These are phyloP conservation scores for Chaetodon trifasciatus DNA, from an alignment of 2,797 vertebrate species.

Conservation along the genomic window DNA sequence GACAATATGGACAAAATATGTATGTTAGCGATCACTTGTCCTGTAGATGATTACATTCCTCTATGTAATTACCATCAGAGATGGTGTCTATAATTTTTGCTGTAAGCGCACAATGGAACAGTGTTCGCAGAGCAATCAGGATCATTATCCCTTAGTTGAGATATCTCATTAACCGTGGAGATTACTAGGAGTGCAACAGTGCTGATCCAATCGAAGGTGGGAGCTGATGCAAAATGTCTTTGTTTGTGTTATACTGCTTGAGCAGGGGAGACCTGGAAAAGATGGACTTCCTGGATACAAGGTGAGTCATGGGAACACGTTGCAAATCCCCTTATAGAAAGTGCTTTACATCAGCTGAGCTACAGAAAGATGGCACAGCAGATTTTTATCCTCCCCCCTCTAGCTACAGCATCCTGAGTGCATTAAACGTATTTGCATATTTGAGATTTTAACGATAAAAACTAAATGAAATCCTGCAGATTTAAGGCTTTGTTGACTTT, in stretches of 20 bases:
- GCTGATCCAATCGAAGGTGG: slow-evolving; percentile 82
- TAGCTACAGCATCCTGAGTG: slow-evolving; percentile 73
- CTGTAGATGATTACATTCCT: slow-evolving; percentile 74
- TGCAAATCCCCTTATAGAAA: slow-evolving; percentile 78
- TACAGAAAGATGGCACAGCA: slow-evolving; percentile 81
- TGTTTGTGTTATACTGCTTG: slow-evolving; percentile 80
- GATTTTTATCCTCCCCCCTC: slow-evolving; percentile 72
- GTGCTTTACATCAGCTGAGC: slow-evolving; percentile 73
- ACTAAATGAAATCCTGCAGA: slow-evolving; percentile 79
- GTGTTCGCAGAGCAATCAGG: slow-evolving; percentile 80
- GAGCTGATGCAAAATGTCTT: slow-evolving; percentile 78
- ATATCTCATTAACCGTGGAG: slow-evolving; percentile 84
- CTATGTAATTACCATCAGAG: slow-evolving; percentile 81
- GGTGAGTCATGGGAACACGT: slow-evolving; percentile 84
- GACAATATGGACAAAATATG: slow-evolving; percentile 69
- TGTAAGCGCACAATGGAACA: slow-evolving; percentile 78
- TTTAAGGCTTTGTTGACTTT: slow-evolving; percentile 83
- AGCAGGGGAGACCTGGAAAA: slow-evolving; percentile 94
- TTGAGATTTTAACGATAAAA: slow-evolving; percentile 82
- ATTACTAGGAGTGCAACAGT: slow-evolving; percentile 81
- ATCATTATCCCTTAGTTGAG: slow-evolving; percentile 80
- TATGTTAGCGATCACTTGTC: slow-evolving; percentile 59
- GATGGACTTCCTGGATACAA: slow-evolving; percentile 95
- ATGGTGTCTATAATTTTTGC: slow-evolving; percentile 79
- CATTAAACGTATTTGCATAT: slow-evolving; percentile 84